Percentiles rank a stretch among this genome's conserved stretches.
Evolutionary conservation across 2,797 vertebrate species (phyloP).

Genomic region (Coranthus polyacanthus): DNA sequence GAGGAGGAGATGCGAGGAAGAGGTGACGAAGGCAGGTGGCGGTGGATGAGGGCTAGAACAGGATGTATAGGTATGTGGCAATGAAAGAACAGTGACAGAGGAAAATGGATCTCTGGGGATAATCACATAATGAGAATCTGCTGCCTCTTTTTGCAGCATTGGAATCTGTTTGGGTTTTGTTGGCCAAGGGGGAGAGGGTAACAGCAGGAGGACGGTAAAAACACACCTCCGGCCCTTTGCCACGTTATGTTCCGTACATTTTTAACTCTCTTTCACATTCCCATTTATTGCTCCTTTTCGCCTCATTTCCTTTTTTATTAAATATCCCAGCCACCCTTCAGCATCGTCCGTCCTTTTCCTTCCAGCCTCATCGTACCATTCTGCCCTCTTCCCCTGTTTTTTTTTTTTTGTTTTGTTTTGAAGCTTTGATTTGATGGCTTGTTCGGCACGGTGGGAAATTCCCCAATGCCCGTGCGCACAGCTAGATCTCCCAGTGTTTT

Average conservation of each 20-base stretch:
- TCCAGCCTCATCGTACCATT: too few species aligned
- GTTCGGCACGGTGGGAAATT: conserved; percentile 52
- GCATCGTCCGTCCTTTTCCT: not conserved
- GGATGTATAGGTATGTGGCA: conserved; percentile 57
- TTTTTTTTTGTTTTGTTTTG: conserved; percentile 1
- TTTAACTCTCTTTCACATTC: conserved; percentile 6
- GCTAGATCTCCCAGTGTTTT: conserved; percentile 37
- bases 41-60: conserved; percentile 48
- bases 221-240: conserved; percentile 19
- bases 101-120: conserved; percentile 50
- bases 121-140: conserved; percentile 44
- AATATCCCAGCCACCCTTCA: not conserved
- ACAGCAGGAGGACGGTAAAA: conserved; percentile 27
- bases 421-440: conserved; percentile 55
- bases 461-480: conserved; percentile 33
- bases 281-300: conserved; percentile 15
- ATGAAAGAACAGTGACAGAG: conserved; percentile 28
- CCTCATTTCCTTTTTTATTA: conserved; percentile 2
- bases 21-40: conserved; percentile 60
- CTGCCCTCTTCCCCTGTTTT: not conserved
- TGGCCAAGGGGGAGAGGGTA: conserved; percentile 32
- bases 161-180: conserved; percentile 37
- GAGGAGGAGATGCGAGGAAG: conserved; percentile 48
- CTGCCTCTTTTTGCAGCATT: conserved; percentile 30
- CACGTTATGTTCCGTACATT: conserved; percentile 27